These are phyloP conservation scores for Acronicta aceris DNA, from an alignment of 2,888 invertebrate species.

Conservation along the genomic window DNA sequence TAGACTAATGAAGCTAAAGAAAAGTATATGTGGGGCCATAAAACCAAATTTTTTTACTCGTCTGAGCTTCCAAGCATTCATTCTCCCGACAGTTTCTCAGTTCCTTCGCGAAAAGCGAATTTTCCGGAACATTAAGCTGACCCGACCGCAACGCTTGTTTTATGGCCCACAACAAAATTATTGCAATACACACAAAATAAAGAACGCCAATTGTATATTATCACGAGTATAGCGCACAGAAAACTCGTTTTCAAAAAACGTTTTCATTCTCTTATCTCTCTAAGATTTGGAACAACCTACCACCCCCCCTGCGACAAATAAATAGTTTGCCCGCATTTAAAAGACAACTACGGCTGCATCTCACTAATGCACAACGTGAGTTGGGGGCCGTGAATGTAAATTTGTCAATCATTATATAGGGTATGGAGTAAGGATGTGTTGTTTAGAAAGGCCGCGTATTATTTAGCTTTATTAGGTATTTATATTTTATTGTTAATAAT, in stretches of 20 bases:
- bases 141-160: constrained; percentile 55
- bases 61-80: constrained; percentile 42
- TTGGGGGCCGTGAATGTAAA: too few relatives aligned
- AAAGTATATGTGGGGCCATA: constrained; percentile 31
- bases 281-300: too few relatives aligned
- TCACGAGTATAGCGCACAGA: constrained; percentile 17
- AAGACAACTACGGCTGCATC: too few relatives aligned
- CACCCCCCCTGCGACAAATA: too few relatives aligned
- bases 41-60: constrained; percentile 51
- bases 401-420: too few relatives aligned
- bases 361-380: too few relatives aligned
- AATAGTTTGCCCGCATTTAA: too few relatives aligned
- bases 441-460: too few relatives aligned
- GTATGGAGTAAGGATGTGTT: too few relatives aligned
- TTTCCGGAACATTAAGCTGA: constrained; percentile 61
- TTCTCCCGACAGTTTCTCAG: constrained; percentile 42
- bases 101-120: constrained; percentile 50
- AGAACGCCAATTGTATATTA: constrained; percentile 44
- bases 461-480: too few relatives aligned
- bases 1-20: constrained; percentile 7
- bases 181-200: constrained; percentile 52
- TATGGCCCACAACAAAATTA: constrained; percentile 51
- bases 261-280: too few relatives aligned
- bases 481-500: too few relatives aligned
- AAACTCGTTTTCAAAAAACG: background rate